These are phyloP conservation scores for Dasypogon diadema DNA, from an alignment of 2,888 invertebrate species.

Conservation along the genomic window DNA sequence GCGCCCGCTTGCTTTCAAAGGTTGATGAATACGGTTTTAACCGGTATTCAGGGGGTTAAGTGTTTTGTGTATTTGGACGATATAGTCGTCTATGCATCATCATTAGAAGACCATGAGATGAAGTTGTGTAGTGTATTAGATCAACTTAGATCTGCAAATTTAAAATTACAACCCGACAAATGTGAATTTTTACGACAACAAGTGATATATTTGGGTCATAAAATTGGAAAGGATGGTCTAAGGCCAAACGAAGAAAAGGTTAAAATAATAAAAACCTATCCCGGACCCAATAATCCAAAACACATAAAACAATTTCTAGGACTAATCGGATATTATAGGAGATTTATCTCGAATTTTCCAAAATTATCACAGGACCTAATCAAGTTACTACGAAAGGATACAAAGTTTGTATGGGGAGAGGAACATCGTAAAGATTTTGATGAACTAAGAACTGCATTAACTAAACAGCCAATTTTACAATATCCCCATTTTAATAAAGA, in stretches of 20 bases:
- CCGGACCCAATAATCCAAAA: background rate
- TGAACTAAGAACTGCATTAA: too few relatives aligned
- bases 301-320: background rate
- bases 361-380: background rate
- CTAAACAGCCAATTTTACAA: too few relatives aligned
- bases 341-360: background rate
- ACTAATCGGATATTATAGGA: background rate
- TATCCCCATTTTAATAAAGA: too few relatives aligned
- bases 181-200: slow-evolving; percentile 56
- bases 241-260: slow-evolving; percentile 30
- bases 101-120: slow-evolving; percentile 17
- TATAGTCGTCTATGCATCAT: slow-evolving; percentile 33
- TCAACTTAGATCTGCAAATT: slow-evolving; percentile 28
- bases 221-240: slow-evolving; percentile 26
- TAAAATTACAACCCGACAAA: slow-evolving; percentile 56
- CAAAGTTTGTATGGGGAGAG: too few relatives aligned
- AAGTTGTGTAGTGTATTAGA: slow-evolving; percentile 24
- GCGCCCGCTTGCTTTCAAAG: slow-evolving; percentile 48
- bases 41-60: slow-evolving; percentile 36
- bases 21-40: slow-evolving; percentile 46
- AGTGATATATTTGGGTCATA: slow-evolving; percentile 39
- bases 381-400: background rate
- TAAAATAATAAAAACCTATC: slow-evolving; percentile 8
- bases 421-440: too few relatives aligned
- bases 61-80: slow-evolving; percentile 45